These are phyloP conservation scores for Ornithoptera alexandrae DNA, from an alignment of 2,888 invertebrate species.

Conservation along the genomic window DNA sequence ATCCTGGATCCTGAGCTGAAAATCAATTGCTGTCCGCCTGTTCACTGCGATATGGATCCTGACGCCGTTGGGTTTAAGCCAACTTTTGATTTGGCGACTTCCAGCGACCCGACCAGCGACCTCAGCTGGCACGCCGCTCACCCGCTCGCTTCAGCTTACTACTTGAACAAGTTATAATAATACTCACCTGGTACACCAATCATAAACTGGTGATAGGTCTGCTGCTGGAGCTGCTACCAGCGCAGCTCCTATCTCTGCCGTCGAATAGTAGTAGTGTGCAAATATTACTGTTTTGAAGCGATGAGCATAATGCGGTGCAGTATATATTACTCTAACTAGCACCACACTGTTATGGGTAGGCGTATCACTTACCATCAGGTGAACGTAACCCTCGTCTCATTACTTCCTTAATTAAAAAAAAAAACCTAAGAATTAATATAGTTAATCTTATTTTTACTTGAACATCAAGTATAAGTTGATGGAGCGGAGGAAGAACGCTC, in stretches of 20 bases:
- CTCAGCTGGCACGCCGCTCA: conserved; percentile 8
- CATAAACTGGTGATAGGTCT: too few species aligned
- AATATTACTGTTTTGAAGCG: too few species aligned
- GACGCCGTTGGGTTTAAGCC: not conserved
- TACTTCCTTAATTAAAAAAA: too few species aligned
- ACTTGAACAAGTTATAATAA: conserved; percentile 10
- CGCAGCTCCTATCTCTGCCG: too few species aligned
- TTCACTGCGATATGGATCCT: conserved; percentile 17
- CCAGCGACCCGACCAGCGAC: conserved; percentile 12
- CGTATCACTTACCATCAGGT: too few species aligned
- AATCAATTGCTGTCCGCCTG: conserved; percentile 10
- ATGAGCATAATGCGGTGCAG: too few species aligned
- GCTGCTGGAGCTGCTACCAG: too few species aligned
- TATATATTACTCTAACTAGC: too few species aligned
- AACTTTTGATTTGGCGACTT: not conserved
- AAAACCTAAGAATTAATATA: not conserved
- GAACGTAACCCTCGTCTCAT: too few species aligned
- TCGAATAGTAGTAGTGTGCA: too few species aligned
- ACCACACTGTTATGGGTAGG: too few species aligned
- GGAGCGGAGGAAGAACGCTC: conserved; percentile 30
- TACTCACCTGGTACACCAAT: too few species aligned
- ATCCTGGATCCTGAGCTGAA: conserved; percentile 21
- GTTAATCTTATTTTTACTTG: conserved; percentile 1
- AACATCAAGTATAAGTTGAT: not conserved
- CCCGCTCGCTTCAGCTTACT: conserved; percentile 11